Base-by-base conservation (phyloP, 2,888 invertebrate genomes). In the Pherbina coryleti region DNA sequence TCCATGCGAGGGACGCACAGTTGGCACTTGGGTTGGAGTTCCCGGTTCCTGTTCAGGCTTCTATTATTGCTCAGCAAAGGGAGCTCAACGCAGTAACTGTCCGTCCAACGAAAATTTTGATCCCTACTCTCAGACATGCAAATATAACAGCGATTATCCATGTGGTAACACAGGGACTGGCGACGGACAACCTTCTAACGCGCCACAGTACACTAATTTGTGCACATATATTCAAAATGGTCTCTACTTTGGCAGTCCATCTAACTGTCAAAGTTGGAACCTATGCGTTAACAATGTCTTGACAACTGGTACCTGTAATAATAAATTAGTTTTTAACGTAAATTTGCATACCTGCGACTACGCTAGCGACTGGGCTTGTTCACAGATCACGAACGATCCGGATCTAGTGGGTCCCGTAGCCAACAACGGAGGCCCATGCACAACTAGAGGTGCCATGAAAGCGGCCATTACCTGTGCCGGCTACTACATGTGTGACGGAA, bases 21-120 rank as follows among this genome's bases (percentile, higher is more conserved):
- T 83, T 60, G 85, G 85, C 64, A 57, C 70, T 22, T 86, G 80
- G 14, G 81, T 81, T 5, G 34, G 83, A 0, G 82, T 83, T 5
- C 64, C 79, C 0, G 75, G 79, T 14, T 82, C 85, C 34, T 85
- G 85, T 69, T 75, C 76, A 9, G 82, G 80, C 22, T 86, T 78
- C 62, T 86, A 79, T 49, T 86, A 84, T 60, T 86, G 86, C 76
- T 57, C 79, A 9, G 55, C 73, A 19, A 70, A 69, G 0, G 86
- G 83, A 9, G 37, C 81, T 0, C 0, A 55, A 25, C 73, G 55
- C 3, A 80, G 84, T 25, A 75, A 67, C n/a, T 86, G 86, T 62
- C 82, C 82, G 4, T 7, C 28, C 22, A 83, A 82, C 28, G 79
- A 84, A 57, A 83, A 83, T 57, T 86, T 86, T 67, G 79, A 85